Evolutionary conservation across 2,797 vertebrate species (phyloP).

Genomic region (Sphenopsis melanotis): DNA sequence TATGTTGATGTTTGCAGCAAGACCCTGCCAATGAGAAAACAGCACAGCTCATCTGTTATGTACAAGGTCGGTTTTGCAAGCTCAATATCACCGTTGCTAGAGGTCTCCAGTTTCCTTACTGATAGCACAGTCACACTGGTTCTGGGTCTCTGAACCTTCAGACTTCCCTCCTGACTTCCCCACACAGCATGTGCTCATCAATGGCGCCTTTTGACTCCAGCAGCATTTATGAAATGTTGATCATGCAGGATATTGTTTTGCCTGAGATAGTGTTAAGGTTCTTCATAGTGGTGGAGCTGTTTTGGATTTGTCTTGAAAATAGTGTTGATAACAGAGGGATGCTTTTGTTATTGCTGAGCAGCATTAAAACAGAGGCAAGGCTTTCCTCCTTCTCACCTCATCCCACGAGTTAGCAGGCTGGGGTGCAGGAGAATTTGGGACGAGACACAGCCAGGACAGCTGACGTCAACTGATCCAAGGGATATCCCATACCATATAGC

Average conservation of each 20-base stretch:
- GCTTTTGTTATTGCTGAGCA: neutral
- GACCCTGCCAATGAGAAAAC: neutral
- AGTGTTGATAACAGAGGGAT: neutral
- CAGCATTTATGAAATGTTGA: neutral
- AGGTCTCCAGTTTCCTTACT: neutral
- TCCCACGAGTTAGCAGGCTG: neutral
- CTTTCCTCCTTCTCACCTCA: neutral
- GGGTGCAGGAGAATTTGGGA: fast-evolving
- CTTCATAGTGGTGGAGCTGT: neutral
- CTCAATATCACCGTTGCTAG: neutral
- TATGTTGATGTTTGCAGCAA: neutral
- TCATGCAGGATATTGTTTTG: neutral
- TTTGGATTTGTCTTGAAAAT: neutral
- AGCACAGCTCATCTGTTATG: neutral
- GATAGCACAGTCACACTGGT: neutral
- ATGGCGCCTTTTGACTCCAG: neutral
- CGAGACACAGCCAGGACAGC: neutral
- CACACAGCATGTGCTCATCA: neutral
- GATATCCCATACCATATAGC: neutral
- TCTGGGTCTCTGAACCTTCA: neutral
- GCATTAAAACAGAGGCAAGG: neutral
- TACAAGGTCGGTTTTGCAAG: neutral
- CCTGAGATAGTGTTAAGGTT: neutral
- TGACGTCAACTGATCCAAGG: neutral
- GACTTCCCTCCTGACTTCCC: too few relatives aligned